Evolutionary conservation across 1,140 invertebrate species (phyloP).

Genomic region (Anoplolepis gracilipes): DNA sequence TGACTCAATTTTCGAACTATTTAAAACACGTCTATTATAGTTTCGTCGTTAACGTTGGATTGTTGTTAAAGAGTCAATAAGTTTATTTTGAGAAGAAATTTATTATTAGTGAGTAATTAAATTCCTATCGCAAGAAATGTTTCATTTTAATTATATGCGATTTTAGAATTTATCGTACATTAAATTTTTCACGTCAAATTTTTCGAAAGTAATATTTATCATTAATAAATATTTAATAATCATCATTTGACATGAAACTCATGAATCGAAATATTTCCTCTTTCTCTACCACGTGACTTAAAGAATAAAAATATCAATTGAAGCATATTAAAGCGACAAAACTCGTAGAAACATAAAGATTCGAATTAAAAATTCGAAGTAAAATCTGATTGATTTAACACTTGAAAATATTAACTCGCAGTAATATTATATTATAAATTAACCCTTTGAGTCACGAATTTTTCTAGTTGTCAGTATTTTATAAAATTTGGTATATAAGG

Average conservation of each 20-base stretch:
- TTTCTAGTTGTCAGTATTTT: too few species aligned
- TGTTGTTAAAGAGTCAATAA: background rate
- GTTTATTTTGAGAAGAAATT: background rate
- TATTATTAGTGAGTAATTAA: background rate
- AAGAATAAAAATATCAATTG: too few species aligned
- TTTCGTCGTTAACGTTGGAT: background rate
- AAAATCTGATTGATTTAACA: too few species aligned
- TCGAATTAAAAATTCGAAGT: too few species aligned
- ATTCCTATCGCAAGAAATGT: background rate
- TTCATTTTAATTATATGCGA: background rate
- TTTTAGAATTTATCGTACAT: background rate
- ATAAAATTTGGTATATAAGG: too few species aligned
- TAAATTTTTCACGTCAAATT: background rate
- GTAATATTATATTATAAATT: background rate
- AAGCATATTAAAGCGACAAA: background rate
- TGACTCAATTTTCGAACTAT: conserved; percentile 45
- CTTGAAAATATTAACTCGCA: too few species aligned
- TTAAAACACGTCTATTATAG: conserved; percentile 28
- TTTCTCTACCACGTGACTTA: too few species aligned
- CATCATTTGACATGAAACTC: background rate
- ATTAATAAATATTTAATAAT: background rate
- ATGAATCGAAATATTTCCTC: background rate
- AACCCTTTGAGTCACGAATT: too few species aligned
- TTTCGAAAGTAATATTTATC: background rate
- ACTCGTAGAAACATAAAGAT: too few species aligned